phyloP scores from a whole-genome alignment of 2,113 vertebrate genomes.

The Synodontis membranacea region DNA sequence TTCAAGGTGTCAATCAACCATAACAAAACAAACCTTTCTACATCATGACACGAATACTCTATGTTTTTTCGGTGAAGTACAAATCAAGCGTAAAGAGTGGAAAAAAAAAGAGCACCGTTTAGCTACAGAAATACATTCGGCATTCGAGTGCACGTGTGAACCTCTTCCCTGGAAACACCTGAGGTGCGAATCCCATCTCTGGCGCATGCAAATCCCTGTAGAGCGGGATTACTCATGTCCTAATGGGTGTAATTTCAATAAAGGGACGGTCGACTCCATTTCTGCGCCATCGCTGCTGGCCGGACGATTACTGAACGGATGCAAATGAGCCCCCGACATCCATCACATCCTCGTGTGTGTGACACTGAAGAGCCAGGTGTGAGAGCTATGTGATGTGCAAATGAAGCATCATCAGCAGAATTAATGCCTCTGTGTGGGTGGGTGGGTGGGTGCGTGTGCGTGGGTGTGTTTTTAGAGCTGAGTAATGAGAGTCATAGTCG shows the following conservation, averaged over 20 bases:
- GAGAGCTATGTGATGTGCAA: constrained; percentile 35
- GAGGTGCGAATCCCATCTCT: constrained; percentile 19
- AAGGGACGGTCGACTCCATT: constrained; percentile 11
- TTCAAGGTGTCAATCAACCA: background rate
- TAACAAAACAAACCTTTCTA: background rate
- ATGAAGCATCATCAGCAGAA: constrained; percentile 42
- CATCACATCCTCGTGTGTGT: constrained; percentile 15
- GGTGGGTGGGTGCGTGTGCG: background rate
- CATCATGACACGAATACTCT: background rate
- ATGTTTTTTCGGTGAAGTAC: background rate
- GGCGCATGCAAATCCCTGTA: constrained; percentile 27
- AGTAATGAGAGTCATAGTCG: constrained; percentile 7
- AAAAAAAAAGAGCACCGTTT: background rate
- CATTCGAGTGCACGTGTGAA: background rate
- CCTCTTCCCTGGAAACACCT: constrained; percentile 5
- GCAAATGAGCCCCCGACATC: constrained; percentile 46
- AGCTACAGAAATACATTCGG: background rate
- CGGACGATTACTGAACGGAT: constrained; percentile 37
- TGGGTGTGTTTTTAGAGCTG: constrained; percentile 6
- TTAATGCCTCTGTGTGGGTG: constrained; percentile 21
- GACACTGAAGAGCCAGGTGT: constrained; percentile 39
- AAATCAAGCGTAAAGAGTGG: background rate
- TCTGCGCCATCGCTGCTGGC: constrained; percentile 13
- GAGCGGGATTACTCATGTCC: constrained; percentile 38
- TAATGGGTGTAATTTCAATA: constrained; percentile 44